These are phyloP conservation scores for Amiota communis DNA, from an alignment of 2,888 invertebrate species.

Conservation along the genomic window DNA sequence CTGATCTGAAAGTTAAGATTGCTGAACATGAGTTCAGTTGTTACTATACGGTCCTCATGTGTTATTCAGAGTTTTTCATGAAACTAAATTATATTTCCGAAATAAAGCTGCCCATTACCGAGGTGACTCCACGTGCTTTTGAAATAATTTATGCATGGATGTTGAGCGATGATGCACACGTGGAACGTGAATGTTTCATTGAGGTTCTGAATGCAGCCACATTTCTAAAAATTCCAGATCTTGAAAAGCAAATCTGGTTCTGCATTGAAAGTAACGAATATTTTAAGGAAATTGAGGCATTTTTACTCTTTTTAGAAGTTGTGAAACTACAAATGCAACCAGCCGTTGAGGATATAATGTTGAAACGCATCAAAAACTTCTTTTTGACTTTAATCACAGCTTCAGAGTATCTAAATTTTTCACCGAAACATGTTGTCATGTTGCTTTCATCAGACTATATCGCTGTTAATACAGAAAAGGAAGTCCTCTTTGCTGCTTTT, in stretches of 20 bases:
- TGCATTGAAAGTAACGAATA: slow-evolving; percentile 28
- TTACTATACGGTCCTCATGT: slow-evolving; percentile 39
- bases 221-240: slow-evolving; percentile 27
- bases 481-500: slow-evolving; percentile 46
- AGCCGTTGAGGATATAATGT: slow-evolving; percentile 35
- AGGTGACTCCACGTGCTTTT: slow-evolving; percentile 33
- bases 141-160: slow-evolving; percentile 37
- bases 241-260: slow-evolving; percentile 40
- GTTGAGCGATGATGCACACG: not conserved
- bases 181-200: slow-evolving; percentile 32
- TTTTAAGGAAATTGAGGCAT: slow-evolving; percentile 43
- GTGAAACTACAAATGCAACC: not conserved
- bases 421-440: slow-evolving; percentile 1
- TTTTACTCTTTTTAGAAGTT: slow-evolving; percentile 31
- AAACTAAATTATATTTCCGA: not conserved
- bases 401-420: slow-evolving; percentile 40
- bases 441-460: slow-evolving; percentile 40
- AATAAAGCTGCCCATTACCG: slow-evolving; percentile 34
- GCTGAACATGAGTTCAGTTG: slow-evolving; percentile 34
- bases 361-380: slow-evolving; percentile 39
- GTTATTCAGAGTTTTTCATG: slow-evolving; percentile 28
- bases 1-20: slow-evolving; percentile 37
- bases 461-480: slow-evolving; percentile 45
- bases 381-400: slow-evolving; percentile 46
- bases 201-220: slow-evolving; percentile 34